These are phyloP conservation scores for Teleopsis dalmanni DNA, from an alignment of 1,140 invertebrate genomes.

Conservation along the genomic window DNA sequence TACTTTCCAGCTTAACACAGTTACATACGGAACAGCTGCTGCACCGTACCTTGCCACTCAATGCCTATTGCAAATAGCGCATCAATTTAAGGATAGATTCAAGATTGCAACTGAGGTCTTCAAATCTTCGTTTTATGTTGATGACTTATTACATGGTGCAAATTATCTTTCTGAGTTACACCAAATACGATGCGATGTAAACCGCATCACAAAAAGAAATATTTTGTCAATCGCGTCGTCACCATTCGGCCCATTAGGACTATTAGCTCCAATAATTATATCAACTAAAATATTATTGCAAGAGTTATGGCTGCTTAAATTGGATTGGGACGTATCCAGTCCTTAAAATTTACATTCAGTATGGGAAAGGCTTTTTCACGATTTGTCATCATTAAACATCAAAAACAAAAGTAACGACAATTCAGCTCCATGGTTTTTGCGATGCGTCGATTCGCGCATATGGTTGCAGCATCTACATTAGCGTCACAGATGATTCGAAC, in stretches of 20 bases:
- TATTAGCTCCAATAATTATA: slow-evolving; percentile 25
- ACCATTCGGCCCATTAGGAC: slow-evolving; percentile 30
- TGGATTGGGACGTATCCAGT: slow-evolving; percentile 10
- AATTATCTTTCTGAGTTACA: neutral
- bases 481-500: too few relatives aligned
- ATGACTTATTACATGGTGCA: neutral
- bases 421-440: too few relatives aligned
- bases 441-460: too few relatives aligned
- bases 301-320: slow-evolving; percentile 18
- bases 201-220: slow-evolving; percentile 21
- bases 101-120: neutral
- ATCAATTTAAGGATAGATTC: neutral
- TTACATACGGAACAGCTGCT: too few relatives aligned
- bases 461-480: too few relatives aligned
- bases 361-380: too few relatives aligned
- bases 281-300: slow-evolving; percentile 31
- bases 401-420: too few relatives aligned
- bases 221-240: slow-evolving; percentile 17
- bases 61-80: slow-evolving; percentile 2
- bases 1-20: too few relatives aligned
- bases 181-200: neutral
- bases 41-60: too few relatives aligned
- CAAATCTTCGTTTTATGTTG: neutral
- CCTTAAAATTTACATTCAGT: too few relatives aligned
- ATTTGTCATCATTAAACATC: too few relatives aligned